A percentile compares a stretch with the other conserved stretches of the same genome.
phyloP scores from a whole-genome alignment of 2,888 invertebrate genomes.

The Harpalus rubripes region DNA sequence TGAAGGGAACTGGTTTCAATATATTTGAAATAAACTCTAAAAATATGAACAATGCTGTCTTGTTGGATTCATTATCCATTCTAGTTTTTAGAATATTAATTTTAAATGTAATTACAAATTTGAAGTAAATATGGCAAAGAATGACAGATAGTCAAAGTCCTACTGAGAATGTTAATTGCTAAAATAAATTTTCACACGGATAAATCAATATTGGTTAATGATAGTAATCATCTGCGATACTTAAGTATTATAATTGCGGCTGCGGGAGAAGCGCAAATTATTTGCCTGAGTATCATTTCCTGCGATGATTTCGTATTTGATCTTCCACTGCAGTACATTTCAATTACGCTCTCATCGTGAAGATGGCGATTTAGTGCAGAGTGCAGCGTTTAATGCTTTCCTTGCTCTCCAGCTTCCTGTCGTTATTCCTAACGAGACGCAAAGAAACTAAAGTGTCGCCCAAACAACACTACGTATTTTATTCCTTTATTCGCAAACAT shows the following conservation, averaged over 20 bases:
- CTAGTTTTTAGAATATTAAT: no score
- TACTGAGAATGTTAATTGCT: no score
- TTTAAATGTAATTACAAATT: no score
- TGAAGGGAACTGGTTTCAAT: no score
- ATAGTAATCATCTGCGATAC: background rate
- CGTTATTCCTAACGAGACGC: slow-evolving; percentile 41
- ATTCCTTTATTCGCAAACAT: slow-evolving; percentile 54
- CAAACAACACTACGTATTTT: slow-evolving; percentile 30
- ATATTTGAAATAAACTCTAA: no score
- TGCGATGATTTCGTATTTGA: slow-evolving; percentile 15
- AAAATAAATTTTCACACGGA: no score
- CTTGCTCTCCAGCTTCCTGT: slow-evolving; percentile 39
- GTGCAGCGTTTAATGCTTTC: slow-evolving; percentile 42
- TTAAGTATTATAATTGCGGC: slow-evolving; percentile 13
- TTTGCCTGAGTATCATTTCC: slow-evolving; percentile 32
- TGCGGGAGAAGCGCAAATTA: slow-evolving; percentile 10
- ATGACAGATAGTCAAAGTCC: no score
- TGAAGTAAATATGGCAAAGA: no score
- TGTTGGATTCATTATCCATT: no score
- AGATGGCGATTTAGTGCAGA: slow-evolving; percentile 28
- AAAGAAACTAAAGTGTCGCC: slow-evolving; percentile 47
- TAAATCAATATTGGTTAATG: no score
- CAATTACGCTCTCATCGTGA: slow-evolving; percentile 29
- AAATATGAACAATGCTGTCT: no score
- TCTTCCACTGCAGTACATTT: slow-evolving; percentile 35